Base-by-base conservation (phyloP, 2,888 invertebrate species). In the Cataglyphis rosenhaueri region DNA sequence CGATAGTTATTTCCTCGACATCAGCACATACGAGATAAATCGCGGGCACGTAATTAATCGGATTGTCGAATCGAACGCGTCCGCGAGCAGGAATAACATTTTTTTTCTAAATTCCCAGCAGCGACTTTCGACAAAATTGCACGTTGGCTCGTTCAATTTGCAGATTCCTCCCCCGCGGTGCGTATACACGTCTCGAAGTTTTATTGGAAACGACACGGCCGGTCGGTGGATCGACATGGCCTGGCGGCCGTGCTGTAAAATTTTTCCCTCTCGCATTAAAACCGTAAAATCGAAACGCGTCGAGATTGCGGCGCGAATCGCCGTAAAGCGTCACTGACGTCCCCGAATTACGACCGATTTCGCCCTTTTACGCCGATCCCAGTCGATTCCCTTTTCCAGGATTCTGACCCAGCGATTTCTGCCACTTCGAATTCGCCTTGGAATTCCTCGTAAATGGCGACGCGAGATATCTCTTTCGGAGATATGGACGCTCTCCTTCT, bases 251-350 rank as follows among this genome's bases (percentile, higher is more conserved):
- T 35, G 73, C 44, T 59, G 84, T 84, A 86, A 88, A 89, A 91
- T 84, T 88, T 82, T 87, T 76, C 70, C 84, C 38, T 75, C 66
- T 82, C 65, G 61, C 86, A 76, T 85, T 86, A 86, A 89, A 88
- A 86, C 86, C 91, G 87, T 92, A 91, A 92, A 91, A 88, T 66
- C 68, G 68, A 79, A 86, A 85, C 79, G 86, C 75, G 84, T 65
- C 79, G 83, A 88, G 87, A 90, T 91, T 87, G 87, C 86, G 76
- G 87, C 87, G 87, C 81, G 66, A 87, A 90, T 79, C 84, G 86
- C 88, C 91, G 87, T 92, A 90, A 92, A 92, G 87, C 90, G 90
- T 91, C 86, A 90, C 90, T 86, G 90, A 85, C 84, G 83, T 85
- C 84, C 79, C 87, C 86, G 90, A 90, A 91, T 91, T 91, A 91